Evolutionary conservation across 2,888 invertebrate species (phyloP), one percentile per base, ranked within the genome.

Genomic region (Linnaemya tessellans): DNA sequence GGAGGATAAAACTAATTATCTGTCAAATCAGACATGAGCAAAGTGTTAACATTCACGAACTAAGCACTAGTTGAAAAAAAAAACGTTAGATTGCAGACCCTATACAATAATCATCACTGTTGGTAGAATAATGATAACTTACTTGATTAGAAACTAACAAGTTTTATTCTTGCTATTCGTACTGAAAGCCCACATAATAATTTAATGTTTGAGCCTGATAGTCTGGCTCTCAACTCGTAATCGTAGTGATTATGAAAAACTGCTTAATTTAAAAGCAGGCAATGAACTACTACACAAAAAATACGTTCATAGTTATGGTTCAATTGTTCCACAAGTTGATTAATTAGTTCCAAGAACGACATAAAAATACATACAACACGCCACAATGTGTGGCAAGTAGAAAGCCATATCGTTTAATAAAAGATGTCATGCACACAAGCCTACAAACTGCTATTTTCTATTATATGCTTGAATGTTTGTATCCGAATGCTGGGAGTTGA

Each of bases 311-410:
- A 79, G 84, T 85, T 81, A 82, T 81, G 85, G 65, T 82, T 85
- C 82, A 82, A 85, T 85, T 85, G 82, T 71, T 81, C n/a, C 68
- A 70, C 74, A 82, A 82, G 82, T 85, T 85, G 85, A 85, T 85
- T 85, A 85, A 85, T 85, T 85, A 74, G 70, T 82, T 79, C 85
- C 51, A 75, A 74, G 85, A 85, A 84, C 11, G 41, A 20, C 64
- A 77, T 41, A 49, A 35, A 43, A 46, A 64, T 64, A 60, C 13
- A 62, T 43, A 58, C 56, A 60, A 60, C 30, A 62, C 62, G 81
- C 75, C 70, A 77, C 77, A 80, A 74, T 68, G 74, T 80, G 67
- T 74, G 67, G 67, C 74, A 70, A 67, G 18, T 25, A 20, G 25
- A 60, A 54, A 70, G 51, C 41, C 41, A 70, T 79, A 41, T 70